Evolutionary conservation across 2,113 vertebrate species (phyloP).

Genomic region (Oryzias curvinotus): DNA sequence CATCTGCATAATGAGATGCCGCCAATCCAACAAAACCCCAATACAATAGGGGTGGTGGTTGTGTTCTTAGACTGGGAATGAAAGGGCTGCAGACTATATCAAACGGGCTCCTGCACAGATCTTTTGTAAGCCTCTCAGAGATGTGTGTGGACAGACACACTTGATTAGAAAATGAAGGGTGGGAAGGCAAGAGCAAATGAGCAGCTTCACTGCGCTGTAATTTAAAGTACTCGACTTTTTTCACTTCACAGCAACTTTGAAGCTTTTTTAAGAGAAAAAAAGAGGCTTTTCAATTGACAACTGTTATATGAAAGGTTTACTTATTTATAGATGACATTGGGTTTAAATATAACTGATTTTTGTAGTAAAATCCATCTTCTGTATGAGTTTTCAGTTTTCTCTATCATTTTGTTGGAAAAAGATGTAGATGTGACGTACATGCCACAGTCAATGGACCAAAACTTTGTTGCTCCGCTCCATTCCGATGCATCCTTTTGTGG

Average conservation of each 20-base stretch:
- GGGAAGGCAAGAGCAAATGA: constrained; percentile 32
- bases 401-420: no score
- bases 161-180: constrained; percentile 43
- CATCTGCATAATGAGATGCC: constrained; percentile 75
- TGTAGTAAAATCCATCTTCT: no score
- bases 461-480: no score
- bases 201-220: background rate
- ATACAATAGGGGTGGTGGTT: constrained; percentile 45
- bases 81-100: constrained; percentile 1
- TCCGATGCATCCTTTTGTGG: no score
- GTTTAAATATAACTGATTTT: no score
- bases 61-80: constrained; percentile 23
- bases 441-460: no score
- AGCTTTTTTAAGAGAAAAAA: no score
- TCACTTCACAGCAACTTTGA: background rate
- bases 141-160: constrained; percentile 13
- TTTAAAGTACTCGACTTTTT: background rate
- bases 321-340: no score
- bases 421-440: no score
- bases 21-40: constrained; percentile 67
- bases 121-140: constrained; percentile 9
- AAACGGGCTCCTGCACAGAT: constrained; percentile 1
- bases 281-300: no score
- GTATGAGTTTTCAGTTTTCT: no score
- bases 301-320: no score